phyloP scores from a whole-genome alignment of 1,140 invertebrate genomes.

The Eciton burchellii region DNA sequence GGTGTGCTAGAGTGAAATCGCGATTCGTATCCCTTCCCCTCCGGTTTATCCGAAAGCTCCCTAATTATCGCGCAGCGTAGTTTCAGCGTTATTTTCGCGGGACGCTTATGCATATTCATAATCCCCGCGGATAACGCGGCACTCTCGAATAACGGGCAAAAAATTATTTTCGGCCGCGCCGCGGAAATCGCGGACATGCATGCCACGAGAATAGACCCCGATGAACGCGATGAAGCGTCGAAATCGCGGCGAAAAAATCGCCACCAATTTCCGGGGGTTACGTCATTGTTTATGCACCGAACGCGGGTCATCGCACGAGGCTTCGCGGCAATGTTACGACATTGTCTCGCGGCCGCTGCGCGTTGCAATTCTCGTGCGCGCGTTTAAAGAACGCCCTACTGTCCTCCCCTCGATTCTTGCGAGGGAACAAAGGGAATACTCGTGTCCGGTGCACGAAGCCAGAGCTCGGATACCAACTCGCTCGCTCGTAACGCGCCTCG shows the following conservation, averaged over 20 bases:
- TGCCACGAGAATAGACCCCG: constrained; percentile 15
- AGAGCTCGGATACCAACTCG: background rate
- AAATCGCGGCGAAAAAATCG: constrained; percentile 17
- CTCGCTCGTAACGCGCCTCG: constrained; percentile 12
- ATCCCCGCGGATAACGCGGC: constrained; percentile 41
- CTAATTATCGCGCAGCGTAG: constrained; percentile 48
- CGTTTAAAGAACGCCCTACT: constrained; percentile 49
- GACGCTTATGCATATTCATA: constrained; percentile 55
- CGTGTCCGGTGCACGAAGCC: background rate
- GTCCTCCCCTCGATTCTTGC: background rate
- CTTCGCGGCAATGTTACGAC: constrained; percentile 6
- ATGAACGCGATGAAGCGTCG: too few relatives aligned
- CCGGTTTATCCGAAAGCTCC: constrained; percentile 26
- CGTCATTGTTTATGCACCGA: constrained; percentile 31
- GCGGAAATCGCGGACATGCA: constrained; percentile 2
- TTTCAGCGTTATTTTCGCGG: constrained; percentile 52
- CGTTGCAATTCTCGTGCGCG: constrained; percentile 17
- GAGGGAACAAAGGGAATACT: constrained; percentile 38
- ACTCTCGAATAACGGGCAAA: constrained; percentile 47
- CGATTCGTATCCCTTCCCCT: constrained; percentile 36
- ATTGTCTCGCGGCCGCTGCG: constrained; percentile 21
- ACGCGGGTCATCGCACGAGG: constrained; percentile 13
- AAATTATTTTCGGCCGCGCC: constrained; percentile 41
- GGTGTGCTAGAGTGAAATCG: constrained; percentile 46
- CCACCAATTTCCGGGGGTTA: constrained; percentile 38